A percentile compares a stretch with the other conserved stretches of the same genome.
phyloP scores from a whole-genome alignment of 1,140 invertebrate genomes.

The Euglossa dilemma region DNA sequence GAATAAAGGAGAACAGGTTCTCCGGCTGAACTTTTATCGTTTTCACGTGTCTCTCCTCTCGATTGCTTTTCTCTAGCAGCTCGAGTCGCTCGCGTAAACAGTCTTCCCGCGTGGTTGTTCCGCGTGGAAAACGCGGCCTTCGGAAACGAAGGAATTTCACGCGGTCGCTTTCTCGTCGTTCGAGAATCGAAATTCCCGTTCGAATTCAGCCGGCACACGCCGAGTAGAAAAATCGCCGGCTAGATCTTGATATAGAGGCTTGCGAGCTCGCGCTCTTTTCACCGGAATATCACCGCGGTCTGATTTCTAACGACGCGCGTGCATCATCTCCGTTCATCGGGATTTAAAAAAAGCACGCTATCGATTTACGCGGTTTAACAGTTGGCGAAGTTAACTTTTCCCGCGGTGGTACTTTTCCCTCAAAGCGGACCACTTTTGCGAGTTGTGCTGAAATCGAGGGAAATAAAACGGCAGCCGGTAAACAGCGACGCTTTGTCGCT shows the following conservation, averaged over 20 bases:
- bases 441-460: slow-evolving; percentile 46
- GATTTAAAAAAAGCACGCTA: slow-evolving; percentile 48
- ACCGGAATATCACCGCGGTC: slow-evolving; percentile 2
- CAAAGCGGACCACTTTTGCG: slow-evolving; percentile 48
- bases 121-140: background rate
- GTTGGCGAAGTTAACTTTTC: slow-evolving; percentile 48
- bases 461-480: slow-evolving; percentile 23
- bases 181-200: slow-evolving; percentile 8
- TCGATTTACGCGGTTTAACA: slow-evolving; percentile 52
- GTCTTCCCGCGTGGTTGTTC: background rate
- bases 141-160: background rate
- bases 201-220: background rate
- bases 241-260: slow-evolving; percentile 27
- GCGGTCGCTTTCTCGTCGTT: background rate
- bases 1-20: slow-evolving; percentile 11
- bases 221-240: background rate
- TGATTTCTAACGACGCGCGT: slow-evolving; percentile 26
- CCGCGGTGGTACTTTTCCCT: slow-evolving; percentile 41
- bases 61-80: background rate
- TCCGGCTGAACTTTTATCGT: background rate
- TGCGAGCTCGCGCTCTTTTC: background rate
- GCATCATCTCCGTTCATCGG: slow-evolving; percentile 28
- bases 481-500: slow-evolving; percentile 8
- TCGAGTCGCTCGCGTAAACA: background rate
- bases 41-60: background rate